Evolutionary conservation across 2,888 invertebrate species (phyloP), one percentile per base, ranked within the genome.

Genomic region (Phrixothrix hirtus): DNA sequence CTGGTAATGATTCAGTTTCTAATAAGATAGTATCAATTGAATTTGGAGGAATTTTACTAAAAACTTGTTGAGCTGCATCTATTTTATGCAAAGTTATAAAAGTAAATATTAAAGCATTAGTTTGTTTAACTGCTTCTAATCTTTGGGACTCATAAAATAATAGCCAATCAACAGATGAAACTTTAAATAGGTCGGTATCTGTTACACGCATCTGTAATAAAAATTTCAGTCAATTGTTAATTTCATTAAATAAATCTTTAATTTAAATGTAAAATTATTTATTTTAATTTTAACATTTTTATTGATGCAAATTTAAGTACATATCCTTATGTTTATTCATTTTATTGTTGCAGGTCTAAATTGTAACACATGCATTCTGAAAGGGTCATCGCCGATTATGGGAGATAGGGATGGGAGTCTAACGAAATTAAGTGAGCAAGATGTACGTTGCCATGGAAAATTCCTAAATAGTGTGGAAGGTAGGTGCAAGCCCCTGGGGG

Each of bases 21-120:
- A 75, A 68, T 34, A 81, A 71, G 9, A 87, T 75, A 7, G 83
- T 74, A 44, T 82, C 81, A 6, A 88, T 78, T 0, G 85, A 78
- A 72, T 88, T 84, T 0, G 71, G 48, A 0, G 89, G 89, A 11
- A 90, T 79, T 79, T 89, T 88, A 55, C 81, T 79, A 62, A 91
- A 85, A 41, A 90, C 87, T 54, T 84, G 79, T 36, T 88, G 82
- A 13, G 94, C 92, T 49, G 92, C 92, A 68, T 89, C 88, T 39
- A 90, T 78, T 73, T 94, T 95, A 16, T 86, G 84, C 63, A 88
- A 81, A 1, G 87, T 88, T 54, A 96, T 79, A 72, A 95, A 95
- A 48, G 83, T 84, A 53, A 94, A 84, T 66, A 95, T 88, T 71
- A 96, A 82, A 10, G 91, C 86, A 79, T 95, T 95, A n/a, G 90